Evolutionary conservation across 2,888 invertebrate genomes (phyloP), one percentile per base, ranked within the genome.

Genomic region (Teleogryllus oceanicus): DNA sequence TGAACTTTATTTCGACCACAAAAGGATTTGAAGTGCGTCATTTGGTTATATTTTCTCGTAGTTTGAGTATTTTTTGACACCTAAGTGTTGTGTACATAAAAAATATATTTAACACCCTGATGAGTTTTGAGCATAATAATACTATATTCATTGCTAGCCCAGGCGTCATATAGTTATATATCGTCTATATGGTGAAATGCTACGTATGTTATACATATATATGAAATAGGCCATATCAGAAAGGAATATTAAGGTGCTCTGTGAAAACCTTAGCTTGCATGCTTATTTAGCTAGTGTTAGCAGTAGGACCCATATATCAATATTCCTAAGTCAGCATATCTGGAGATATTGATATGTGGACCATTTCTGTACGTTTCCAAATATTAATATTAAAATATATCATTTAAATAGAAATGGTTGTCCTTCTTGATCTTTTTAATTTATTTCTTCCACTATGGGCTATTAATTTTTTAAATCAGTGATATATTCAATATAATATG

Each of bases 21-120:
- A 62, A 62, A 62, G 62, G 62, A 62, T 62, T 62, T 62, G 62
- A 62, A 62, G 62, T 62, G 62, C 62, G 62, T 62, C 62, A 62
- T 62, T 62, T 62, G 62, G 62, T 62, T 62, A 62, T 62, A 62
- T 62, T 62, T 62, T 62, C 37, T 37, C 62, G 62, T 62, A 62
- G 62, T 62, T 62, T 62, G 62, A 62, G n/a, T 62, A 62, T n/a
- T 18, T 62, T 62, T 62, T 13, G n/a, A 62, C 62, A 62, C 62
- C n/a, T 18, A 62, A 13, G 62, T 62, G 62, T 13, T 62, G n/a
- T 62, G 62, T 62, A 62, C 62, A 62, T n/a, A 62, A 18, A 62
- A 62, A 62, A 62, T 62, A 62, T 62, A 4, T 62, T 62, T 18
- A 62, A 16, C 62, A n/a, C 62, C 62, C 62, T 62, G 16, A 18